phyloP scores from a whole-genome alignment of 2,113 vertebrate genomes.

The Microcebus lehilahytsara region DNA sequence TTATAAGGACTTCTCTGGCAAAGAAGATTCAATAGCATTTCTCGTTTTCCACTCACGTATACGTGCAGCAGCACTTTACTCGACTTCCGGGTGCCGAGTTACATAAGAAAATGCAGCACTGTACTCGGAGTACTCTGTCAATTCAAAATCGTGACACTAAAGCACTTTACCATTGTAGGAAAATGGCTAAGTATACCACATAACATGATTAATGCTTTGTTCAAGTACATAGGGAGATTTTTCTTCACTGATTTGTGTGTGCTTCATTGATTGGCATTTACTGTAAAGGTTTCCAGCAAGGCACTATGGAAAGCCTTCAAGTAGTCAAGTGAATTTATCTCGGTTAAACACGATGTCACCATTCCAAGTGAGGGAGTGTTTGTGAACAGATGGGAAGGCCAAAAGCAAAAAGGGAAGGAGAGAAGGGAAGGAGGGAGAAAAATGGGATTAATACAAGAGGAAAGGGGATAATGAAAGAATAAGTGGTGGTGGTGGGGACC shows the following conservation, averaged over 20 bases:
- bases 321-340: not conserved
- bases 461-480: not conserved
- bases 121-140: not conserved
- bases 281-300: not conserved
- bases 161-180: not conserved
- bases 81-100: not conserved
- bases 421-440: not conserved
- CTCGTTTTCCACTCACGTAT: constrained; percentile 31
- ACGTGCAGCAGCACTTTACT: constrained; percentile 22
- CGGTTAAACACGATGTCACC: not conserved
- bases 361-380: not conserved
- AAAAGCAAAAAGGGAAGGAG: not conserved
- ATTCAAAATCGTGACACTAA: not conserved
- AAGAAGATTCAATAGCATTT: constrained; percentile 39
- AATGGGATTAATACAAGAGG: not conserved
- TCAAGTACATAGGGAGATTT: not conserved
- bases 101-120: not conserved
- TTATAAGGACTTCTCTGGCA: constrained; percentile 43
- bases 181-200: not conserved
- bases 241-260: not conserved
- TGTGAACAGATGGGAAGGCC: not conserved
- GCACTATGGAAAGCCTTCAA: not conserved
- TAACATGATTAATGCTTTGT: not conserved
- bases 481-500: too few relatives aligned
- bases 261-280: not conserved